Evolutionary conservation across 2,113 vertebrate genomes (phyloP).

Genomic region (Okapia johnstoni): DNA sequence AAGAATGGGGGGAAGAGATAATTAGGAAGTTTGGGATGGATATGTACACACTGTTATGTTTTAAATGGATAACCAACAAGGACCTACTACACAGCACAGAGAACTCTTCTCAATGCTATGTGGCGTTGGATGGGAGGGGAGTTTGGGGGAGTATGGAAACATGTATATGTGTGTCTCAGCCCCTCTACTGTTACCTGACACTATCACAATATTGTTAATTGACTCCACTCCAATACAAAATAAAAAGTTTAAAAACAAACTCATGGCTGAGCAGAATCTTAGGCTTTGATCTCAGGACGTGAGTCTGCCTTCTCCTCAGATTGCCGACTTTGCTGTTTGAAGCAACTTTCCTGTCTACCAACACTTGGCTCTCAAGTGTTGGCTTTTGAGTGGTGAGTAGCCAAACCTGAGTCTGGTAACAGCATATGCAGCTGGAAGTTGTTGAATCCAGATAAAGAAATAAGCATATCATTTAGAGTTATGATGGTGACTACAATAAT

Average conservation of each 20-base stretch:
- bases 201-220: neutral
- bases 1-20: neutral
- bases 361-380: neutral
- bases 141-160: neutral
- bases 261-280: neutral
- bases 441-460: neutral
- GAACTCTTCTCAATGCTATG: rapidly evolving
- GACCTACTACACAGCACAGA: neutral
- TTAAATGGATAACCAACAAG: neutral
- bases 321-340: neutral
- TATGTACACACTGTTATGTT: neutral
- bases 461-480: neutral
- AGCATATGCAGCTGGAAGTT: neutral
- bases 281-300: neutral
- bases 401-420: neutral
- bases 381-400: neutral
- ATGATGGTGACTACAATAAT: neutral
- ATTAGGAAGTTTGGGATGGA: neutral
- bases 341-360: neutral
- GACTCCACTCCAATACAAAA: neutral
- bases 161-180: neutral
- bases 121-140: neutral
- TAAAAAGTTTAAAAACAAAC: neutral
- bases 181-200: neutral
- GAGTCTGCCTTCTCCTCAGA: neutral